Percentiles rank a stretch among this genome's conserved stretches.
These are phyloP conservation scores for Macrotrachela quadricornifera DNA, from an alignment of 1,140 invertebrate species.

Conservation along the genomic window DNA sequence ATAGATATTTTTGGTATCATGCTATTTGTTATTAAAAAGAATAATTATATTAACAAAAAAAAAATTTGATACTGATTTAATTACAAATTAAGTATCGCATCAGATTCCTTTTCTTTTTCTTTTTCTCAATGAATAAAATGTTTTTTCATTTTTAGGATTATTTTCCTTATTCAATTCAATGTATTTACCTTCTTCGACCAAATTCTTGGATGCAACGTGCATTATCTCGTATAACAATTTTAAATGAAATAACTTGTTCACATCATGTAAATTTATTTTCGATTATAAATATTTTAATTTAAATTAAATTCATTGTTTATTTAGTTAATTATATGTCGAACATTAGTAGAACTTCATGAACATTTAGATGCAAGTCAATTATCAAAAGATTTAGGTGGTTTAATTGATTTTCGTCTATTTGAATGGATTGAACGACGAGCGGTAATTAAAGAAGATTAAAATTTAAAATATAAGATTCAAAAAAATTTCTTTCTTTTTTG, in stretches of 20 bases:
- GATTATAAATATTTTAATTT: too few relatives aligned
- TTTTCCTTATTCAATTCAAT: conserved; percentile 74
- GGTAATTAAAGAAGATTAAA: conserved; percentile 39
- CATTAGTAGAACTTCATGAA: conserved; percentile 48
- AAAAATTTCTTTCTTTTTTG: conserved; percentile 14
- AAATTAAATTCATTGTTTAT: neutral
- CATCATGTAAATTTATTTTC: too few relatives aligned
- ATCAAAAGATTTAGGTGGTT: conserved; percentile 65
- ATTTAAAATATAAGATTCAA: neutral
- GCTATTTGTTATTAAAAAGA: too few relatives aligned
- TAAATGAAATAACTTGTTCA: too few relatives aligned
- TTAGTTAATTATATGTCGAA: conserved; percentile 31
- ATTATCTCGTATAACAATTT: conserved; percentile 26
- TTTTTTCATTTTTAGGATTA: conserved; percentile 47
- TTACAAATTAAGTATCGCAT: too few relatives aligned
- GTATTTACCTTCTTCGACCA: conserved; percentile 71
- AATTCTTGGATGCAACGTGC: conserved; percentile 80
- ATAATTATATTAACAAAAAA: too few relatives aligned
- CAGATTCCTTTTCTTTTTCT: too few relatives aligned
- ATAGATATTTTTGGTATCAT: too few relatives aligned
- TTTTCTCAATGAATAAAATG: too few relatives aligned
- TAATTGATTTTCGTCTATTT: conserved; percentile 65
- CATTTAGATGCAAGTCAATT: conserved; percentile 61
- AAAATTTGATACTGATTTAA: too few relatives aligned
- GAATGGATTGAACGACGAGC: conserved; percentile 89